phyloP scores from a whole-genome alignment of 2,797 vertebrate species.

The Eospalax fontanierii region DNA sequence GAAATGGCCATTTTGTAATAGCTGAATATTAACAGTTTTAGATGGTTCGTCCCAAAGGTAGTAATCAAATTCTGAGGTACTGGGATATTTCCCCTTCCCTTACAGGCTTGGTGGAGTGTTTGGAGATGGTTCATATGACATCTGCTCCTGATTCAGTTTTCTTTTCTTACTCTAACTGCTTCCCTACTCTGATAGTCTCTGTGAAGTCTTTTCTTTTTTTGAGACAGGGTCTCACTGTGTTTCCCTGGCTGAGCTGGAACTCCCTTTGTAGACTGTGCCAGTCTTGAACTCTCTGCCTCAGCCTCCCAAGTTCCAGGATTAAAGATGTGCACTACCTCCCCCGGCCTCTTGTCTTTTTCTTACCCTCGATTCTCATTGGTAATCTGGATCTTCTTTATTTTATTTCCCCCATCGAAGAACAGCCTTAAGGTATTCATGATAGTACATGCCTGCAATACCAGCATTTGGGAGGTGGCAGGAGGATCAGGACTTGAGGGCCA shows the following conservation, averaged over 20 bases:
- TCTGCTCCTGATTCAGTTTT: conserved; percentile 31
- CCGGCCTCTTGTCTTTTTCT: not conserved
- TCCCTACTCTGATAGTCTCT: conserved; percentile 2
- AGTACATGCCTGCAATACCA: not conserved
- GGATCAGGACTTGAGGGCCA: not conserved
- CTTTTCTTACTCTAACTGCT: not conserved
- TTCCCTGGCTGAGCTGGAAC: not conserved
- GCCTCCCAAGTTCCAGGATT: not conserved
- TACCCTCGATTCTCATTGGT: conserved; percentile 32
- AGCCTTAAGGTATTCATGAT: not conserved
- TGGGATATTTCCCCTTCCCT: conserved; percentile 48
- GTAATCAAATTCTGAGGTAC: conserved; percentile 10
- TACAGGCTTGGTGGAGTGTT: not conserved
- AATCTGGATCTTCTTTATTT: conserved; percentile 44
- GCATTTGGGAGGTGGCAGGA: not conserved
- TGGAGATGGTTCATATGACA: not conserved
- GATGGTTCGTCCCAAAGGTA: conserved; percentile 14
- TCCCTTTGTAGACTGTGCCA: not conserved
- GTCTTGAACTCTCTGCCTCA: not conserved
- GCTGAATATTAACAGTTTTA: conserved; percentile 54
- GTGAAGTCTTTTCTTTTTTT: not conserved
- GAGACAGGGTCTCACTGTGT: not conserved
- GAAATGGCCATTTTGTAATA: conserved; percentile 58
- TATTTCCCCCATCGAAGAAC: conserved; percentile 23
- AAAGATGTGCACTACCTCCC: not conserved